Evolutionary conservation across 1,140 invertebrate species (phyloP), one percentile per base, ranked within the genome.

Genomic region (Pygmarrhopalites habei): DNA sequence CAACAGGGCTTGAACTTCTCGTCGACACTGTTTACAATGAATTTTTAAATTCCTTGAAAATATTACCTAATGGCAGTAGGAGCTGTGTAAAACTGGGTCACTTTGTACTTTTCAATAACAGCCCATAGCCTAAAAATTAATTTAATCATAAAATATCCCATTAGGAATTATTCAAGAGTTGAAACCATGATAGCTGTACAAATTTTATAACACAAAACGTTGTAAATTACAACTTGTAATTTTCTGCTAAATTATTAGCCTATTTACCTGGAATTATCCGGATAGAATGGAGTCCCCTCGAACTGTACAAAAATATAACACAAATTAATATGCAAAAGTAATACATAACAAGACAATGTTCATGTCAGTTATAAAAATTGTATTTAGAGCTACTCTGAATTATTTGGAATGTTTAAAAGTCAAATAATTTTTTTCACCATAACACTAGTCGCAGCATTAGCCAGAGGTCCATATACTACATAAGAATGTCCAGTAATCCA

Each of bases 401-500:
- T 39, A 10, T 39, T 17, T 7, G 35, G 35, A 17, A 39, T 17
- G 35, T 39, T 39, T 39, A 39, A 39, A 39, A 39, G 17, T 10
- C 17, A 10, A 39, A 10, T 39, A 17, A 7, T 17, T 10, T 39
- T 39, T 39, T 17, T 83, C 76, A 93, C 90, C 76, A 95, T 82
- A 29, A 95, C 85, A 29, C 88, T 91, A 30, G 92, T 96, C 12
- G 94, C 89, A n/a, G 84, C 89, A 79, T 97, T 97, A 1, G 89
- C 85, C 30, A 99, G 76, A 3, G 94, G 92, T 25, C 92, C 95
- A 75, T 98, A 98, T 12, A 92, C 87, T 12, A 95, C 89, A 73
- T 98, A 98, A 1, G 90, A 92, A 75, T 98, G 95, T 15, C 94
- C 93, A 51, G 93, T 98, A 72, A 98, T 97, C 95, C 94, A 98